phyloP scores from a whole-genome alignment of 2,888 invertebrate species.

The Ennomos fuscantarius region DNA sequence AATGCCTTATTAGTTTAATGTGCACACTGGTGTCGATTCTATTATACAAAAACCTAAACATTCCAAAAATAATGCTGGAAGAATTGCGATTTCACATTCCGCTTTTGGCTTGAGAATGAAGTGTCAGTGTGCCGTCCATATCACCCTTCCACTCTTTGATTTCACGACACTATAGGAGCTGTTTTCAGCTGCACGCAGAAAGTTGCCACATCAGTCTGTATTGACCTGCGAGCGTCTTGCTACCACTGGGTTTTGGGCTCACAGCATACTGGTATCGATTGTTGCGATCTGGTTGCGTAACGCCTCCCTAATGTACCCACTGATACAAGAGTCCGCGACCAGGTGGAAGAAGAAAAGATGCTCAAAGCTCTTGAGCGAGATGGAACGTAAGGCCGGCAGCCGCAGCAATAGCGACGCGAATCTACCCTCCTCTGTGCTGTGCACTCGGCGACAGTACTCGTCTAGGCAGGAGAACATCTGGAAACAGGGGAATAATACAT shows the following conservation, averaged over 20 bases:
- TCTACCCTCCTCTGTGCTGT: constrained; percentile 96
- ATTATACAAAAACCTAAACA: no score
- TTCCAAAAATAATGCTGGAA: no score
- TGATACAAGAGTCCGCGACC: constrained; percentile 94
- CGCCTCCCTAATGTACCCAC: constrained; percentile 93
- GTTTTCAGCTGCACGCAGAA: constrained; percentile 7
- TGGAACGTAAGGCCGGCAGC: constrained; percentile 94
- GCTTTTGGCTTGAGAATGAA: no score
- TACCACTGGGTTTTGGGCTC: constrained; percentile 28
- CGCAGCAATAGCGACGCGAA: constrained; percentile 97
- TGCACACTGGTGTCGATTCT: no score
- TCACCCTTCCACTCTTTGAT: no score
- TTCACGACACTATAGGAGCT: no score
- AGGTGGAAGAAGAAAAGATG: constrained; percentile 97
- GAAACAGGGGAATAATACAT: no score
- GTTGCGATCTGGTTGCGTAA: constrained; percentile 87
- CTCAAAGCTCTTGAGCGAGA: constrained; percentile 97
- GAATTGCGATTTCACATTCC: no score
- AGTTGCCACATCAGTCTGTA: no score
- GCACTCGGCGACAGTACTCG: constrained; percentile 95
- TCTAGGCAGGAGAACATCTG: constrained; percentile 95
- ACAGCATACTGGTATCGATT: constrained; percentile 65
- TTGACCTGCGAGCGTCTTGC: constrained; percentile 1
- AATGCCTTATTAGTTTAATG: no score
- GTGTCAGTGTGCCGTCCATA: no score